phyloP scores from a whole-genome alignment of 2,797 vertebrate genomes.

The Brachymystax lenok region DNA sequence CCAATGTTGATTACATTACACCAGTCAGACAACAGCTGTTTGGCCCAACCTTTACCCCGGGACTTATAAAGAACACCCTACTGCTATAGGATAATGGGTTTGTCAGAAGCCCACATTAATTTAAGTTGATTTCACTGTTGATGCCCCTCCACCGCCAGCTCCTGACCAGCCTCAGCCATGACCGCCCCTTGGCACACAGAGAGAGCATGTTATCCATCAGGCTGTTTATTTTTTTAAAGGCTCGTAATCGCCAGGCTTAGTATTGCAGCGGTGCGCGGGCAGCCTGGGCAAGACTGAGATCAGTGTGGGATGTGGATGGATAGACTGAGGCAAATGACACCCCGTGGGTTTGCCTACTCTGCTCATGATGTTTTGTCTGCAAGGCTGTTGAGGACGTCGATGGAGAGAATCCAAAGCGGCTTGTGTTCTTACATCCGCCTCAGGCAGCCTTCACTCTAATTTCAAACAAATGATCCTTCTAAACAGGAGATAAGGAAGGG shows the following conservation, averaged over 20 bases:
- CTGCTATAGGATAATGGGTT: slow-evolving; percentile 53
- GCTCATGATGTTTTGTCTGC: slow-evolving; percentile 29
- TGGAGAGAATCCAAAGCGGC: not conserved
- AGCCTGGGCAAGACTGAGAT: not conserved
- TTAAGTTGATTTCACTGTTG: slow-evolving; percentile 62
- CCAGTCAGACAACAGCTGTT: slow-evolving; percentile 22
- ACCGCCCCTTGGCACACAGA: not conserved
- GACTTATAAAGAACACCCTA: slow-evolving; percentile 36
- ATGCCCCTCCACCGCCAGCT: slow-evolving; percentile 17
- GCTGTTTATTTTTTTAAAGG: not conserved
- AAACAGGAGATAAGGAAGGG: slow-evolving; percentile 42
- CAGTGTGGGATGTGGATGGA: not conserved
- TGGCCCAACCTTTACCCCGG: slow-evolving; percentile 14
- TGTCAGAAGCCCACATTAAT: slow-evolving; percentile 50
- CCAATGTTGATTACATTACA: slow-evolving; percentile 15
- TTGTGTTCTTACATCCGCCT: not conserved
- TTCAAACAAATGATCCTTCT: slow-evolving; percentile 47
- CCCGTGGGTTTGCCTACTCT: not conserved
- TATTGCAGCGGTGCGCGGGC: slow-evolving; percentile 23
- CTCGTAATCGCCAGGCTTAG: slow-evolving; percentile 61
- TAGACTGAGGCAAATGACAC: slow-evolving; percentile 45
- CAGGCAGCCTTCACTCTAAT: slow-evolving; percentile 39
- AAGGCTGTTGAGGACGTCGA: not conserved
- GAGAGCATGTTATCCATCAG: slow-evolving; percentile 52
- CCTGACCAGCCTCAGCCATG: not conserved